These are phyloP conservation scores for Acanthaster planci DNA, from an alignment of 35 echinoderm and acorn worm genomes.

Conservation along the genomic window DNA sequence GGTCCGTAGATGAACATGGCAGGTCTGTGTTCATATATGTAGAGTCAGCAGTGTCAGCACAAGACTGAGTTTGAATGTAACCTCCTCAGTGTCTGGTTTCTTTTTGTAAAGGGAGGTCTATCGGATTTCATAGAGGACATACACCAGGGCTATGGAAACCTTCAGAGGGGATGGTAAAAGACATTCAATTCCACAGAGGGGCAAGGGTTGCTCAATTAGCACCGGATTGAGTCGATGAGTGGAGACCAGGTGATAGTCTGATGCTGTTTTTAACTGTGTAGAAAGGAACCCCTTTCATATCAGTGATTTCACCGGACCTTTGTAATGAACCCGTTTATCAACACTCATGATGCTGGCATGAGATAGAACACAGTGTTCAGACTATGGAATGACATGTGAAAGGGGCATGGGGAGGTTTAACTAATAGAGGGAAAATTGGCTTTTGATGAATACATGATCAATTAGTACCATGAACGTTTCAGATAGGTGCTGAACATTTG, in stretches of 20 bases:
- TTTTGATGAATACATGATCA: neutral
- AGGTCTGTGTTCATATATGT: no score
- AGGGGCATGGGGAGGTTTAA: neutral
- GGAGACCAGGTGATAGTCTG: neutral
- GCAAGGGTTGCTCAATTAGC: neutral
- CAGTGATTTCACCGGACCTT: neutral
- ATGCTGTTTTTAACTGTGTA: no score
- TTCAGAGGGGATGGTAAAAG: no score
- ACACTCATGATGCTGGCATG: neutral
- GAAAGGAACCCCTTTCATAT: no score
- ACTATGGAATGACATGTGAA: neutral
- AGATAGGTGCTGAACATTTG: neutral
- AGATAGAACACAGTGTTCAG: neutral
- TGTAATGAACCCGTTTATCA: slow-evolving; percentile 13
- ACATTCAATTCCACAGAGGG: no score
- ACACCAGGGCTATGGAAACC: no score
- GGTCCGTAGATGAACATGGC: no score
- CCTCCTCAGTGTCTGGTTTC: no score
- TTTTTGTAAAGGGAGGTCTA: no score
- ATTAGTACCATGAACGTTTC: neutral
- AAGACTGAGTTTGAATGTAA: no score
- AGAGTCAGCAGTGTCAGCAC: no score
- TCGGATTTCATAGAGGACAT: no score
- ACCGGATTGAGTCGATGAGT: neutral
- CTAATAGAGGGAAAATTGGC: neutral